These are phyloP conservation scores for Ceuthmochares aereus DNA, from an alignment of 2,113 vertebrate species.

Conservation along the genomic window DNA sequence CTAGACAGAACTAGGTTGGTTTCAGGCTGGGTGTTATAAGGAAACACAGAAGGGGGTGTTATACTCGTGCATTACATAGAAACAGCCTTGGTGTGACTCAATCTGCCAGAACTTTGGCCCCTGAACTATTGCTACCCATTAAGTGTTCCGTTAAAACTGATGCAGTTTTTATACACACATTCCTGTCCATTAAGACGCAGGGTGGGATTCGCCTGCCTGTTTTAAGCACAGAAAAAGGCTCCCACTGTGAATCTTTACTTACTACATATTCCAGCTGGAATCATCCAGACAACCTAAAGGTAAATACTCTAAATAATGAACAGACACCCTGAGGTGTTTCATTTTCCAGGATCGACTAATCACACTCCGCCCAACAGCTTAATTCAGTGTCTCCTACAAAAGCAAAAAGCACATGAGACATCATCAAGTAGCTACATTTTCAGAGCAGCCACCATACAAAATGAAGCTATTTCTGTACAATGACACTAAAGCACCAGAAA, in stretches of 20 bases:
- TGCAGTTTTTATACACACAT: neutral
- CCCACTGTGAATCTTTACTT: neutral
- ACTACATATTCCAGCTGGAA: neutral
- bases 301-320: neutral
- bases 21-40: neutral
- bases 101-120: neutral
- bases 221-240: neutral
- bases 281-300: neutral
- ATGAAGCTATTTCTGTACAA: neutral
- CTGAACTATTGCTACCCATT: neutral
- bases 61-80: neutral
- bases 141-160: neutral
- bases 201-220: neutral
- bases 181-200: neutral
- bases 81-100: neutral
- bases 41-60: neutral
- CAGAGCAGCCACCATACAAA: neutral
- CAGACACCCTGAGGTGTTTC: neutral
- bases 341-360: neutral
- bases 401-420: constrained; percentile 2
- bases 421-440: constrained; percentile 41
- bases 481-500: neutral
- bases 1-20: neutral
- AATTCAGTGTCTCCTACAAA: neutral
- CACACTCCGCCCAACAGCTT: neutral